These are phyloP conservation scores for Delphinapterus leucas DNA, from an alignment of 2,113 vertebrate genomes.

Conservation along the genomic window DNA sequence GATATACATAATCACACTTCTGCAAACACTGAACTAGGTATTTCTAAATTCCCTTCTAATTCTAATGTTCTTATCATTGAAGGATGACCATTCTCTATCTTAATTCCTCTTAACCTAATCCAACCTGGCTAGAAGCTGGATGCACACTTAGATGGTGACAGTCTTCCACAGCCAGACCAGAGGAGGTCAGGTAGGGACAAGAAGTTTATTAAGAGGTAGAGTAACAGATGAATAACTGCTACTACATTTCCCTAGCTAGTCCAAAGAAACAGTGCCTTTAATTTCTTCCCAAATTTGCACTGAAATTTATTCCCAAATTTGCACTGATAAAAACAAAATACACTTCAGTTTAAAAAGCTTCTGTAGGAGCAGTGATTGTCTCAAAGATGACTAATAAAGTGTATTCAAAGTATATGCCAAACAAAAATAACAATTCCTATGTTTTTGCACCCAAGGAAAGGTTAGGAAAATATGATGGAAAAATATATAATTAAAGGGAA, in stretches of 20 bases:
- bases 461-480: neutral
- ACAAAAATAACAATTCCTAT: slow-evolving; percentile 10
- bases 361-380: slow-evolving; percentile 5
- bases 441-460: slow-evolving; percentile 15
- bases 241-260: neutral
- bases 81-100: neutral
- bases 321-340: neutral
- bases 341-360: neutral
- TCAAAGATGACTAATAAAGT: slow-evolving; percentile 36
- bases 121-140: neutral
- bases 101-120: neutral
- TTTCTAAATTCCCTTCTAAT: slow-evolving; percentile 40
- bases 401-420: slow-evolving; percentile 23
- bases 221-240: slow-evolving; percentile 18
- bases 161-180: neutral
- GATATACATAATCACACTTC: neutral
- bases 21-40: slow-evolving; percentile 6
- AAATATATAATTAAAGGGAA: slow-evolving; percentile 3
- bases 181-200: neutral
- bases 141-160: neutral
- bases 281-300: slow-evolving; percentile 14
- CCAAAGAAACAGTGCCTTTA: slow-evolving; percentile 23
- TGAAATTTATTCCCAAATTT: slow-evolving; percentile 19
- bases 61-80: slow-evolving; percentile 13
- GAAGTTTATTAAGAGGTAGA: neutral